A percentile compares a stretch with the other conserved stretches of the same genome.
Conservation (phyloP, 92 coral and sea anemone species). For the Porites lobata region DNA sequence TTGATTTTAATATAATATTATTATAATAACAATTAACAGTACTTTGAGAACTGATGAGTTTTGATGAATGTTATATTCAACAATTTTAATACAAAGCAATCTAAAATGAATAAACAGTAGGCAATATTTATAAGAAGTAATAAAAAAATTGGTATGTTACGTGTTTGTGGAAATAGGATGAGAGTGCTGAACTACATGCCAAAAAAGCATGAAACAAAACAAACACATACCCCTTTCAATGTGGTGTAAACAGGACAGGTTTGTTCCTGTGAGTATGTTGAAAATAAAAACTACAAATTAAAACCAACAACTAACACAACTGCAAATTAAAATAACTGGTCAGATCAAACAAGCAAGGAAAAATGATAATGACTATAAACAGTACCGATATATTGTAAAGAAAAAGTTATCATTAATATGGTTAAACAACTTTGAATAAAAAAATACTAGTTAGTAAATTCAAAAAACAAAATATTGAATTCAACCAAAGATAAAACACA, state of each 20-base stretch:
- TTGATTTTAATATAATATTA: too few relatives aligned
- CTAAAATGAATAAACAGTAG: too few relatives aligned
- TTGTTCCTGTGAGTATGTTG: slow-evolving; percentile 76
- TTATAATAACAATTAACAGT: too few relatives aligned
- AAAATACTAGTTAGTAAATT: not conserved
- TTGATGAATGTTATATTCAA: too few relatives aligned
- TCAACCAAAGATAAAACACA: not conserved
- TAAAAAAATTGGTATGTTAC: too few relatives aligned
- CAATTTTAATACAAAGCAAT: too few relatives aligned
- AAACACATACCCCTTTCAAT: slow-evolving; percentile 91
- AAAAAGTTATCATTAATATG: too few relatives aligned
- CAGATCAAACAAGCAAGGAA: not conserved
- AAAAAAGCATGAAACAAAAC: not conserved
- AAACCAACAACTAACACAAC: not conserved
- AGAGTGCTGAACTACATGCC: not conserved
- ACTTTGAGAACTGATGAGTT: too few relatives aligned
- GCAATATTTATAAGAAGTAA: not conserved
- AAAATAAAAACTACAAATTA: slow-evolving; percentile 23
- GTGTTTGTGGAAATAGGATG: not conserved
- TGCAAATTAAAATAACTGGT: not conserved
- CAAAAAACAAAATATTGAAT: not conserved
- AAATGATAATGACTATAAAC: not conserved
- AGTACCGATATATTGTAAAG: too few relatives aligned
- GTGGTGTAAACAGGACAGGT: slow-evolving; percentile 98
- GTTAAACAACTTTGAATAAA: not conserved